These are phyloP conservation scores for Siphamia tubifer DNA, from an alignment of 2,113 vertebrate species.

Conservation along the genomic window DNA sequence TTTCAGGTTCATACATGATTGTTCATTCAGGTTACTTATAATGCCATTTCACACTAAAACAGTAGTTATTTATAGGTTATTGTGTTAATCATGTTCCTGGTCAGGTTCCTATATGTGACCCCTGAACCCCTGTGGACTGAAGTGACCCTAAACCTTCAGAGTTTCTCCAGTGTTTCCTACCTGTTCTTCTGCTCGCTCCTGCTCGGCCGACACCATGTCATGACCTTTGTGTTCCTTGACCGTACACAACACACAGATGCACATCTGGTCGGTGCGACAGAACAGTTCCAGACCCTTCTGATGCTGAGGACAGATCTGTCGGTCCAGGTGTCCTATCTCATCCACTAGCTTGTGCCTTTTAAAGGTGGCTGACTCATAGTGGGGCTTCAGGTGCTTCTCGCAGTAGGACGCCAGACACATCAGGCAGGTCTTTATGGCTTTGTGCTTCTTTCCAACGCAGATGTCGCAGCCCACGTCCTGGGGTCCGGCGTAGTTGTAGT, in stretches of 20 bases:
- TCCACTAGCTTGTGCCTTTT: slow-evolving; percentile 91
- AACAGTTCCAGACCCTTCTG: slow-evolving; percentile 83
- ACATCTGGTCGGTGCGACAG: slow-evolving; percentile 76
- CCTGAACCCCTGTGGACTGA: too few relatives aligned
- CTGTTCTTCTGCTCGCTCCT: slow-evolving; percentile 80
- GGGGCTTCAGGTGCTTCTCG: slow-evolving; percentile 87
- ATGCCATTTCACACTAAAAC: too few relatives aligned
- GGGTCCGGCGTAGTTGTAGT: slow-evolving; percentile 81
- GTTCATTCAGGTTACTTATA: too few relatives aligned
- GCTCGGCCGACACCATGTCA: slow-evolving; percentile 83
- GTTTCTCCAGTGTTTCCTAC: slow-evolving; percentile 64
- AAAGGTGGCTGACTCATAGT: slow-evolving; percentile 86
- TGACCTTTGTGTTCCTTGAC: slow-evolving; percentile 85
- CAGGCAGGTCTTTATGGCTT: slow-evolving; percentile 87
- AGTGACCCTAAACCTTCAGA: background rate
- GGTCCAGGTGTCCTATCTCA: slow-evolving; percentile 66
- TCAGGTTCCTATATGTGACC: too few relatives aligned
- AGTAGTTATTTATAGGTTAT: too few relatives aligned
- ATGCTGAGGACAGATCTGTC: slow-evolving; percentile 82
- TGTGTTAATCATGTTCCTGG: too few relatives aligned
- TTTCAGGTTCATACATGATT: too few relatives aligned
- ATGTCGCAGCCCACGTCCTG: slow-evolving; percentile 81
- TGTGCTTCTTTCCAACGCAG: slow-evolving; percentile 84
- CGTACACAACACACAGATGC: slow-evolving; percentile 81
- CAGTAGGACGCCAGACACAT: slow-evolving; percentile 94